These are phyloP conservation scores for Watsonalla cultraria DNA, from an alignment of 2,888 invertebrate species.

Conservation along the genomic window DNA sequence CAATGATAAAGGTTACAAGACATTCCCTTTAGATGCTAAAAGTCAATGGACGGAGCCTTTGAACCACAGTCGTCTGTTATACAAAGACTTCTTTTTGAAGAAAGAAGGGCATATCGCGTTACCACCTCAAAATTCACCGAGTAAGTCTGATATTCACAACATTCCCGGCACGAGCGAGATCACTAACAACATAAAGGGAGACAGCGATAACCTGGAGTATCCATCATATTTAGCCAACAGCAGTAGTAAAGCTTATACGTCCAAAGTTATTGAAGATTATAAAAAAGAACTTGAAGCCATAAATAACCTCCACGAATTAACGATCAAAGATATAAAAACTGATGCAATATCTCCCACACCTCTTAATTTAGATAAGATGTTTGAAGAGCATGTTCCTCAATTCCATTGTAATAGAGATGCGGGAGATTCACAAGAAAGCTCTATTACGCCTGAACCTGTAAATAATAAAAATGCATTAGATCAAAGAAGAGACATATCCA, in stretches of 20 bases:
- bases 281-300: slow-evolving; percentile 73
- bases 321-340: slow-evolving; percentile 69
- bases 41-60: slow-evolving; percentile 52
- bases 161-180: slow-evolving; percentile 33
- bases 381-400: slow-evolving; percentile 47
- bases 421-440: slow-evolving; percentile 29
- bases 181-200: slow-evolving; percentile 19
- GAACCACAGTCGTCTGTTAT: slow-evolving; percentile 66
- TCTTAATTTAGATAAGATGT: slow-evolving; percentile 64
- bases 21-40: slow-evolving; percentile 40
- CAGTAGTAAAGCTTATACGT: slow-evolving; percentile 69
- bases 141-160: slow-evolving; percentile 27
- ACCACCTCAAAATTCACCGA: slow-evolving; percentile 62
- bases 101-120: slow-evolving; percentile 61
- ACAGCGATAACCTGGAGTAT: slow-evolving; percentile 48
- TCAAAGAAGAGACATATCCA: slow-evolving; percentile 51
- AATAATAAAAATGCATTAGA: slow-evolving; percentile 40
- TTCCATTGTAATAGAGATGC: slow-evolving; percentile 37
- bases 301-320: slow-evolving; percentile 66
- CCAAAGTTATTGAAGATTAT: slow-evolving; percentile 74
- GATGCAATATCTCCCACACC: slow-evolving; percentile 68
- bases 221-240: slow-evolving; percentile 68
- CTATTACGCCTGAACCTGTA: slow-evolving; percentile 21
- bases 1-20: slow-evolving; percentile 46
- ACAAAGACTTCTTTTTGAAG: slow-evolving; percentile 68